phyloP scores from a whole-genome alignment of 2,797 vertebrate genomes.

The Argya squamiceps region DNA sequence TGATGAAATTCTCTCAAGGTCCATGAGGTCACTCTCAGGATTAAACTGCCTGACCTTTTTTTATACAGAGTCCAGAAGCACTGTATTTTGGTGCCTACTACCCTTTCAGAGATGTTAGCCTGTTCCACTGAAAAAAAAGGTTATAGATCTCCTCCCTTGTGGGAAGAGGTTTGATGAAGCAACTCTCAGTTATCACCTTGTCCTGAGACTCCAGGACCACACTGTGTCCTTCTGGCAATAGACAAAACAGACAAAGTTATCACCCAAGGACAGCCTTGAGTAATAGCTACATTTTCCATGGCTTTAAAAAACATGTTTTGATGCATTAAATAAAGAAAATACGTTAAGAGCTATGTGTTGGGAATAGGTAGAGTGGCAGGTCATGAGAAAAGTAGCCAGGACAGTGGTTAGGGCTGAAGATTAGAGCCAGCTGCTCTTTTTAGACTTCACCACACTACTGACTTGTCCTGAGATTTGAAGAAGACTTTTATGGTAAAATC shows the following conservation, averaged over 20 bases:
- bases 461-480: not conserved
- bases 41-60: conserved; percentile 36
- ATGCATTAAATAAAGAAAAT: not conserved
- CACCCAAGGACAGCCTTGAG: conserved; percentile 30
- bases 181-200: conserved; percentile 24
- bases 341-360: not conserved
- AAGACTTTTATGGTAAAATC: not conserved
- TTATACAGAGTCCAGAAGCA: not conserved
- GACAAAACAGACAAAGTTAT: conserved; percentile 49
- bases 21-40: not conserved
- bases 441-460: not conserved
- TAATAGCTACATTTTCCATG: not conserved
- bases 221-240: not conserved
- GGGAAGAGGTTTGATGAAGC: conserved; percentile 26
- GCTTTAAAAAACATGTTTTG: not conserved
- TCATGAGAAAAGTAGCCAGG: not conserved
- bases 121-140: conserved; percentile 49
- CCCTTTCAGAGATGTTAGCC: not conserved
- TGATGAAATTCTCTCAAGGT: conserved; percentile 34
- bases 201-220: not conserved
- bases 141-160: not conserved
- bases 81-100: conserved; percentile 2
- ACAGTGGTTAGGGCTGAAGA: not conserved
- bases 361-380: not conserved
- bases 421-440: not conserved